Evolutionary conservation across 2,888 invertebrate genomes (phyloP).

Genomic region (Zhuqinia jingwanae): DNA sequence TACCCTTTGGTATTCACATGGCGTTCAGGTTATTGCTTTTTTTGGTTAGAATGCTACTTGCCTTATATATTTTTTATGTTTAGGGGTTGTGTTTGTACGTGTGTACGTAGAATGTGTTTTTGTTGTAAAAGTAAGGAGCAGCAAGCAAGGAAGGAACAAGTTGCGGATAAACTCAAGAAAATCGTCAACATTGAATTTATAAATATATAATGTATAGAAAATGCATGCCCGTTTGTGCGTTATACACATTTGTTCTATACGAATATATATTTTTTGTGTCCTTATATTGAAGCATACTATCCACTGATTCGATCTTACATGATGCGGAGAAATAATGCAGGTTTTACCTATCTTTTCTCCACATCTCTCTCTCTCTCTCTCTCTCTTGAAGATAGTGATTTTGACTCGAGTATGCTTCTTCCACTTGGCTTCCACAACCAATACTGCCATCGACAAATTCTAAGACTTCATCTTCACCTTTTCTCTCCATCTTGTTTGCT

Average conservation of each 20-base stretch:
- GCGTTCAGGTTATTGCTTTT: neutral
- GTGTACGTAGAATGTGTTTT: neutral
- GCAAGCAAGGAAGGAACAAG: constrained; percentile 29
- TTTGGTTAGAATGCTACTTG: constrained; percentile 1
- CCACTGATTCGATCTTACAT: constrained; percentile 53
- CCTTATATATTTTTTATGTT: constrained; percentile 3
- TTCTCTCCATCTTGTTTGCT: constrained; percentile 22
- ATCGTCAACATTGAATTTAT: constrained; percentile 16
- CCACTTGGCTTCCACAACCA: neutral
- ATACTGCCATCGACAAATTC: neutral
- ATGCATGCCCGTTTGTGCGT: neutral
- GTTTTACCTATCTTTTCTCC: constrained; percentile 56
- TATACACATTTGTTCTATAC: neutral
- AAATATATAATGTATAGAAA: constrained; percentile 28
- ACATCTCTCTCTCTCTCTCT: too few species aligned
- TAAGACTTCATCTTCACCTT: constrained; percentile 13
- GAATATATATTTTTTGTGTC: too few species aligned
- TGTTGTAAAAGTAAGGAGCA: neutral
- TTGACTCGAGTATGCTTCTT: neutral
- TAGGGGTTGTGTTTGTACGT: neutral
- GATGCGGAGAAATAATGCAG: constrained; percentile 67
- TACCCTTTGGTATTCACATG: neutral
- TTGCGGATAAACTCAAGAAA: constrained; percentile 39
- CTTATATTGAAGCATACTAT: constrained; percentile 11
- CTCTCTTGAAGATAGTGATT: constrained; percentile 59